phyloP scores from a whole-genome alignment of 2,797 vertebrate genomes.

The Leptodactylus fallax region DNA sequence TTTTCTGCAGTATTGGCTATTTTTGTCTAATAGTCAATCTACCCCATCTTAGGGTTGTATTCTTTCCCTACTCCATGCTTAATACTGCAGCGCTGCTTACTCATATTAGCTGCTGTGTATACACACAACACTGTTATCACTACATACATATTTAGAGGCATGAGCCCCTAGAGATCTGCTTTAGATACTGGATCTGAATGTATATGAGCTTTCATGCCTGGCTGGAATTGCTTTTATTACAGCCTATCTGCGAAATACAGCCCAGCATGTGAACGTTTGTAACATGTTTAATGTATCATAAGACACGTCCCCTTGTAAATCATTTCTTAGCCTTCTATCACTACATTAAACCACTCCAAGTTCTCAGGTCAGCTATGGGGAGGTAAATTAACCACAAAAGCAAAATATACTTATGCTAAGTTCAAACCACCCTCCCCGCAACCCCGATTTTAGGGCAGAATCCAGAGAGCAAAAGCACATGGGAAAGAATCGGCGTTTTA shows the following conservation, averaged over 20 bases:
- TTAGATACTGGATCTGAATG: neutral
- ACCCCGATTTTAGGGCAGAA: constrained; percentile 35
- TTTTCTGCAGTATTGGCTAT: too few species aligned
- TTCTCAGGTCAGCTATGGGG: constrained; percentile 35
- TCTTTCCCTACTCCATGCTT: neutral
- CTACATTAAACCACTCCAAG: constrained; percentile 31
- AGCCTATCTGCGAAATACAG: neutral
- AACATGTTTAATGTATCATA: constrained; percentile 15
- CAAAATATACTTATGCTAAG: constrained; percentile 31
- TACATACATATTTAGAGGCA: too few species aligned
- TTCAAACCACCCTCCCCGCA: constrained; percentile 40
- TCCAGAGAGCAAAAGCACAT: constrained; percentile 51
- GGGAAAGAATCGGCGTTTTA: constrained; percentile 36
- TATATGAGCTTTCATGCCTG: neutral
- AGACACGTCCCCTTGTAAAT: constrained; percentile 26
- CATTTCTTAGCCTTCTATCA: constrained; percentile 22
- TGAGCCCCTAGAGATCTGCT: neutral
- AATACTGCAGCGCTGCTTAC: neutral
- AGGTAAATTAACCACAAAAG: constrained; percentile 58
- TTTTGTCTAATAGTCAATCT: neutral
- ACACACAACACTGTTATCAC: too few species aligned
- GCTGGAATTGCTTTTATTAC: neutral
- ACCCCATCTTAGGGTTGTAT: neutral
- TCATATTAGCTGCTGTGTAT: too few species aligned
- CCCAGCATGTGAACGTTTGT: constrained; percentile 5